Conservation (phyloP, 2,888 invertebrate genomes). For the Zaprionus lineosus region DNA sequence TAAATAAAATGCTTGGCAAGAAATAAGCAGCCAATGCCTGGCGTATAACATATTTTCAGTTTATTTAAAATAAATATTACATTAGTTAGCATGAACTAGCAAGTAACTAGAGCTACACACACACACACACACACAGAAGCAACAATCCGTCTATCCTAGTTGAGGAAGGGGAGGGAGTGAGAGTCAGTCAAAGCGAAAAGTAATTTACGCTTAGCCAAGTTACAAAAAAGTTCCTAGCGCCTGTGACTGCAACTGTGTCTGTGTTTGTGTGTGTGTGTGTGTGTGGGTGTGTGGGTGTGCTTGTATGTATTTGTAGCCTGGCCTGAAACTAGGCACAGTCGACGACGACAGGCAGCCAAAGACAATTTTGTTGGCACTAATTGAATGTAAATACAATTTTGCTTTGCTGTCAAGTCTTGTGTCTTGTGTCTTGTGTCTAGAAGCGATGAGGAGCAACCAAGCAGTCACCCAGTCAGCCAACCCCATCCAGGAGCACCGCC, state of each 20-base stretch:
- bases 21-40: constrained; percentile 52
- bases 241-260: constrained; percentile 19
- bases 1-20: constrained; percentile 72
- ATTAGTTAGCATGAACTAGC: constrained; percentile 63
- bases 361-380: constrained; percentile 78
- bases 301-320: constrained; percentile 1
- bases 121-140: too few relatives aligned
- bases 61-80: constrained; percentile 78
- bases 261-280: not conserved
- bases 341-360: constrained; percentile 72
- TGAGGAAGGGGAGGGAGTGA: not conserved
- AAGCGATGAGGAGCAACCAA: constrained; percentile 19
- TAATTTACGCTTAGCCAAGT: constrained; percentile 66
- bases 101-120: too few relatives aligned
- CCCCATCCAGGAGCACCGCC: constrained; percentile 5
- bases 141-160: not conserved
- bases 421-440: constrained; percentile 78
- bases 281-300: constrained; percentile 4
- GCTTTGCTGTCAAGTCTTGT: constrained; percentile 79
- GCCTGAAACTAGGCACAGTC: constrained; percentile 43
- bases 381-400: constrained; percentile 78
- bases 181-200: constrained; percentile 54
- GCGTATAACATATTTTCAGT: constrained; percentile 72
- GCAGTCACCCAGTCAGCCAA: not conserved
- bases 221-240: constrained; percentile 18